These are phyloP conservation scores for Hirtodrosophila confusa DNA, from an alignment of 2,888 invertebrate species.

Conservation along the genomic window DNA sequence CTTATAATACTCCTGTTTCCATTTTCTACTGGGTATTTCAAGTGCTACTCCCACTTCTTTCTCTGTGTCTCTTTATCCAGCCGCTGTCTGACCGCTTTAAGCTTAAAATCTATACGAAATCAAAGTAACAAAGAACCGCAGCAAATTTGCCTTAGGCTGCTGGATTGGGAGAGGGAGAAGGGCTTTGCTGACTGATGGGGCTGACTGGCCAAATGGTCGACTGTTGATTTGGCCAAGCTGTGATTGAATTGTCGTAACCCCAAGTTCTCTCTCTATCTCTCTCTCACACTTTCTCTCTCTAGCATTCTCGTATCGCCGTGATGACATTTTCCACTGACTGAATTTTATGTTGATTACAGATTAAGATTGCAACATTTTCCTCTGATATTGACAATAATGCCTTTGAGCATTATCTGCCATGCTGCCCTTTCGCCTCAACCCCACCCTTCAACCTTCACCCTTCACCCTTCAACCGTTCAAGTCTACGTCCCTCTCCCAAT, in stretches of 20 bases:
- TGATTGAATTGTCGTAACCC: conserved; percentile 75
- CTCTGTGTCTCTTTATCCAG: conserved; percentile 3
- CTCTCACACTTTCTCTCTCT: conserved; percentile 33
- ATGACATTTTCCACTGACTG: conserved; percentile 79
- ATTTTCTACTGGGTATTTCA: conserved; percentile 11
- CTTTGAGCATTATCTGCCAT: conserved; percentile 66
- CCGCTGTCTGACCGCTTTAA: conserved; percentile 51
- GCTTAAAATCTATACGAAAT: conserved; percentile 70
- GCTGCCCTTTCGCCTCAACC: conserved; percentile 53
- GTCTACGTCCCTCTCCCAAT: conserved; percentile 11
- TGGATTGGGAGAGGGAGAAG: not conserved
- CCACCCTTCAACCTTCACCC: conserved; percentile 1
- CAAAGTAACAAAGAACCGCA: conserved; percentile 77
- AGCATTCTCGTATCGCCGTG: conserved; percentile 50
- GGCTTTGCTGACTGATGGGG: conserved; percentile 40
- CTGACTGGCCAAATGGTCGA: conserved; percentile 55
- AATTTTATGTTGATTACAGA: conserved; percentile 80
- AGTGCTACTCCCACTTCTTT: not conserved
- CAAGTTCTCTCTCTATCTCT: conserved; percentile 31
- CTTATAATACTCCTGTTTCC: not conserved
- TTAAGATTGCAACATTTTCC: conserved; percentile 80
- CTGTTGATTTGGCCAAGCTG: conserved; percentile 72
- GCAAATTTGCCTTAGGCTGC: conserved; percentile 75
- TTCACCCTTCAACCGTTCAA: conserved; percentile 5
- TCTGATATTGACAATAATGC: conserved; percentile 76